A percentile compares a stretch with the other conserved stretches of the same genome.
Evolutionary conservation across 2,888 invertebrate genomes (phyloP).

Genomic region (Zhuqinia jingwanae): DNA sequence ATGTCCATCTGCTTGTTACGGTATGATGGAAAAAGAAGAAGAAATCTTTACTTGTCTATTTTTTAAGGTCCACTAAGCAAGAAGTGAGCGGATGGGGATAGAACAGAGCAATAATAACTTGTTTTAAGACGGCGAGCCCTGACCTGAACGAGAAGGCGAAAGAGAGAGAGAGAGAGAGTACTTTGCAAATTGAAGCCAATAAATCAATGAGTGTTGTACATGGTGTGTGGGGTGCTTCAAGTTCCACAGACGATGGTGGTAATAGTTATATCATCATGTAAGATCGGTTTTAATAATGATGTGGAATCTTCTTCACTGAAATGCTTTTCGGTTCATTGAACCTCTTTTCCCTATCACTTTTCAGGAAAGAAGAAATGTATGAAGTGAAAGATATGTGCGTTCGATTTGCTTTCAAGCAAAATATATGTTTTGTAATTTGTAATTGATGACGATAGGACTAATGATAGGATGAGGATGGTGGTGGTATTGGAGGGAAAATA

Average conservation of each 20-base stretch:
- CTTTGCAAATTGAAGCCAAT: constrained; percentile 21
- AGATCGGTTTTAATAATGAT: neutral
- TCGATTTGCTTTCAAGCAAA: neutral
- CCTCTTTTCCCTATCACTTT: neutral
- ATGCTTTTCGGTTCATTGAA: constrained; percentile 20
- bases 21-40: neutral
- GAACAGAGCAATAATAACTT: neutral
- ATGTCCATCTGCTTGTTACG: no score
- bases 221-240: no score
- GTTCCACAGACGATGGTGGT: neutral
- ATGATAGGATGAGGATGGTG: neutral
- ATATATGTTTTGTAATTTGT: constrained; percentile 9
- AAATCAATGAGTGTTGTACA: constrained; percentile 21
- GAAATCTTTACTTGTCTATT: constrained; percentile 26
- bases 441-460: constrained; percentile 28
- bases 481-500: neutral
- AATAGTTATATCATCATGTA: neutral
- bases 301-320: neutral
- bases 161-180: no score
- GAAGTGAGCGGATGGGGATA: neutral
- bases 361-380: constrained; percentile 10
- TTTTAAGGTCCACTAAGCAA: constrained; percentile 2
- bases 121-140: neutral
- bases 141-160: no score
- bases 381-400: neutral